These are phyloP conservation scores for Podilymbus podiceps DNA, from an alignment of 2,113 vertebrate genomes.

Conservation along the genomic window DNA sequence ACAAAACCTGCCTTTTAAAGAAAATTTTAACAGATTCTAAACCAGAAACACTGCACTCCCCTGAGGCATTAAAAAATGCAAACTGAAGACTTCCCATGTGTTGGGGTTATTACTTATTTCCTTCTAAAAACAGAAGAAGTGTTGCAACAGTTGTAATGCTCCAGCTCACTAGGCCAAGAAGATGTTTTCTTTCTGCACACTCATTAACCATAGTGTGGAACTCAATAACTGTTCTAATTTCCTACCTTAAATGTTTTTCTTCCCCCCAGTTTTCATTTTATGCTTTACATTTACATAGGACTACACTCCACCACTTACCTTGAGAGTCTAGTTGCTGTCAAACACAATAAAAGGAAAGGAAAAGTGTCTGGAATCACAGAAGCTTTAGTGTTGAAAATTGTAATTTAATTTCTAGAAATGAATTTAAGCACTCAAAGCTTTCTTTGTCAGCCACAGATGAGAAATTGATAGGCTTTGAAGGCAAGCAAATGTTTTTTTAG, in stretches of 20 bases:
- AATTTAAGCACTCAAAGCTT: constrained; percentile 72
- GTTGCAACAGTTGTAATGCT: constrained; percentile 68
- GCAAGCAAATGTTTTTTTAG: constrained; percentile 59
- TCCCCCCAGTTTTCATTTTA: constrained; percentile 75
- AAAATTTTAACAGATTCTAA: constrained; percentile 78
- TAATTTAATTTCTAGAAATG: constrained; percentile 78
- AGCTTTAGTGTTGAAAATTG: constrained; percentile 77
- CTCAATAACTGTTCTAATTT: constrained; percentile 80
- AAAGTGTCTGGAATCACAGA: constrained; percentile 70
- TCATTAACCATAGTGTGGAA: constrained; percentile 78
- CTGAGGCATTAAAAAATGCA: constrained; percentile 76
- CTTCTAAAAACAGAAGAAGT: constrained; percentile 75
- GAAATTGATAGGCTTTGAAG: constrained; percentile 73
- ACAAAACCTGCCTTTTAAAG: constrained; percentile 79
- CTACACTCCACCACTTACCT: constrained; percentile 65
- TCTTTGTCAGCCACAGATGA: constrained; percentile 72
- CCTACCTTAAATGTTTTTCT: constrained; percentile 81
- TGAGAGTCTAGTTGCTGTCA: constrained; percentile 68
- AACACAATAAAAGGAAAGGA: constrained; percentile 73
- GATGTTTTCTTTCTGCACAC: constrained; percentile 76
- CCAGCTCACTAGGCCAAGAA: constrained; percentile 65
- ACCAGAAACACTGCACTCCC: constrained; percentile 78
- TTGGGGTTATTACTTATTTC: constrained; percentile 75
- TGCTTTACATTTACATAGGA: constrained; percentile 67
- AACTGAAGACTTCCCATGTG: constrained; percentile 78